These are phyloP conservation scores for Calliphora vomitoria DNA, from an alignment of 2,888 invertebrate species.

Conservation along the genomic window DNA sequence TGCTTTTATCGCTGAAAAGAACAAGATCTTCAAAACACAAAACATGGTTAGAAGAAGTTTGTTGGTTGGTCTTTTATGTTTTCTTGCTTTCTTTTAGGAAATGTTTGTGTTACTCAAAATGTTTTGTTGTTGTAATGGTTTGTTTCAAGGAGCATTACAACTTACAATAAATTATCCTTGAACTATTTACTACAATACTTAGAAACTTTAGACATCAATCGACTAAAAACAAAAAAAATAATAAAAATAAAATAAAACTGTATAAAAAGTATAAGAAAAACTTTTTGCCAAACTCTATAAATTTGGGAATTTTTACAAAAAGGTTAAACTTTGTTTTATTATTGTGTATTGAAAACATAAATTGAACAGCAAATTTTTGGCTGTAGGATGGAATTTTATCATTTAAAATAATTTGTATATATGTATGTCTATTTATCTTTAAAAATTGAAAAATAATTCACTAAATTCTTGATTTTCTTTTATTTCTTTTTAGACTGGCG, in stretches of 20 bases:
- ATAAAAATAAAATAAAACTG: background rate
- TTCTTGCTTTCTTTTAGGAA: conserved; percentile 1
- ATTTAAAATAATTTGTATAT: too few relatives aligned
- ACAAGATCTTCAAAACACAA: conserved; percentile 53
- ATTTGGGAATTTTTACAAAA: background rate
- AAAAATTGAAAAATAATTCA: background rate
- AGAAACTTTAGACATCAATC: conserved; percentile 25
- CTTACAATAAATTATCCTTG: conserved; percentile 64
- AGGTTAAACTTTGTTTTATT: background rate
- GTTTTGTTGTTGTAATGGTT: conserved; percentile 36
- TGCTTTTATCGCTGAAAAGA: conserved; percentile 14
- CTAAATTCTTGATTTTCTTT: background rate
- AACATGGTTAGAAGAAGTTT: conserved; percentile 39
- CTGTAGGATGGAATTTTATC: background rate
- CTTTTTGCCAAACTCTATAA: conserved; percentile 38
- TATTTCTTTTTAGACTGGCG: conserved; percentile 89
- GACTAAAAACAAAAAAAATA: conserved; percentile 20
- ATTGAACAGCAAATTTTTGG: conserved; percentile 17
- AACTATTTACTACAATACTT: conserved; percentile 59
- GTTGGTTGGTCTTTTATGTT: conserved; percentile 10
- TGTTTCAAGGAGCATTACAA: conserved; percentile 43
- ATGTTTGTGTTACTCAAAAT: conserved; percentile 54
- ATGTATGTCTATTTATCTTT: background rate
- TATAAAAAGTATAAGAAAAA: conserved; percentile 10
- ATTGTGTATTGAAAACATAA: background rate